Evolutionary conservation across 2,888 invertebrate genomes (phyloP), one percentile per base, ranked within the genome.

Genomic region (Hydriomena furcata): DNA sequence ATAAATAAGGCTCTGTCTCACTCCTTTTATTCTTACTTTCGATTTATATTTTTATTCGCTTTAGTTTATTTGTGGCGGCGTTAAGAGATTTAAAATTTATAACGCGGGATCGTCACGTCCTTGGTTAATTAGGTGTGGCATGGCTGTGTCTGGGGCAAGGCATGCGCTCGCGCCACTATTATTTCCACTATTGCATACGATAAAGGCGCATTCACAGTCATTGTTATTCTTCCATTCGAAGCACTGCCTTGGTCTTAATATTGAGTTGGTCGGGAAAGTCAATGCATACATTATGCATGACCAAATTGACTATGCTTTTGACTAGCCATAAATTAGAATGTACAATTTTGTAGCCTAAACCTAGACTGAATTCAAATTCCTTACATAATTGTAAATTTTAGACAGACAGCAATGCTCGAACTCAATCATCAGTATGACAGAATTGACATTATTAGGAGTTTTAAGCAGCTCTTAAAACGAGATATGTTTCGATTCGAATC

Each of bases 81-180:
- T 67, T 70, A 74, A 76, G 69, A 79, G 82, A 82, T 84, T 82
- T 79, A 73, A 84, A 82, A 84, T 82, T 79, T 86, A 84, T 85
- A 83, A 81, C 73, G 79, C 67, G 73, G 76, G 76, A 69, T 76
- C 81, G 82, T 85, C 84, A 84, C 83, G 83, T 82, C 78, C 65
- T 69, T 66, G 78, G 82, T 84, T 86, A 86, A 85, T 86, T 84
- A 85, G 84, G 83, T 76, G 83, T 75, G 73, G 79, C 69, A 51
- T 30, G 48, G 51, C 68, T 63, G 68, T 63, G 68, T 59, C 52
- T 55, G 52, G 36, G 40, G 46, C 60, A 63, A 61, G 68, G 76
- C 71, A 72, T 79, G 76, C 76, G 72, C 68, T 60, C 61, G 72
- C 74, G 68, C 66, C 65, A 62, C 78, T 82, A 77, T 80, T 82